Percentiles rank a stretch among this genome's conserved stretches.
Conservation (phyloP, 2,797 vertebrate species). For the Apogon hyalosoma region DNA sequence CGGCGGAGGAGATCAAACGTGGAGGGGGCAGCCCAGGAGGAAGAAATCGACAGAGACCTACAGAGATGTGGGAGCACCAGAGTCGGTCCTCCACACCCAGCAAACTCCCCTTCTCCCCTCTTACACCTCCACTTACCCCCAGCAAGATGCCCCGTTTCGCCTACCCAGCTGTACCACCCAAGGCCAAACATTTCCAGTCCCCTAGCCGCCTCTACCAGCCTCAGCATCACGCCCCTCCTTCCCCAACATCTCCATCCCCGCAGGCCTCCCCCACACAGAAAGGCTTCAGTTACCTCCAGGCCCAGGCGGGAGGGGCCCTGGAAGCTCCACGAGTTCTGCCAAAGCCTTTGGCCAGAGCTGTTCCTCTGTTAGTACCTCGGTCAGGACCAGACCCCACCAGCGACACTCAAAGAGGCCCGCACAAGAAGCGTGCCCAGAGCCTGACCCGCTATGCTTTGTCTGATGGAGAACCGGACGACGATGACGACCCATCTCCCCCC, state of each 20-base stretch:
- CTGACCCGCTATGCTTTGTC: slow-evolving; percentile 90
- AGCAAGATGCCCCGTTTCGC: slow-evolving; percentile 85
- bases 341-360: slow-evolving; percentile 40
- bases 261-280: slow-evolving; percentile 77
- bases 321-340: slow-evolving; percentile 30
- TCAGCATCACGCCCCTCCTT: slow-evolving; percentile 44
- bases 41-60: slow-evolving; percentile 35
- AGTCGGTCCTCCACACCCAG: slow-evolving; percentile 44
- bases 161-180: slow-evolving; percentile 83
- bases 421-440: slow-evolving; percentile 92
- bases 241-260: slow-evolving; percentile 39
- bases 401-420: slow-evolving; percentile 49
- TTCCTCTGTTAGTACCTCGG: slow-evolving; percentile 56
- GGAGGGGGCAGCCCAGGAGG: slow-evolving; percentile 73
- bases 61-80: slow-evolving; percentile 76
- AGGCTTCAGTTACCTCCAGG: slow-evolving; percentile 82
- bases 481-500: slow-evolving; percentile 47
- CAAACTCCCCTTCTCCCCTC: slow-evolving; percentile 54
- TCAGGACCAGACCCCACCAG: slow-evolving; percentile 24
- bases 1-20: slow-evolving; percentile 74
- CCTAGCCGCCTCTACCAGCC: slow-evolving; percentile 52
- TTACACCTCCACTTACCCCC: slow-evolving; percentile 84
- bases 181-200: slow-evolving; percentile 67
- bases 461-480: slow-evolving; percentile 89
- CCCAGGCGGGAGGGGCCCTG: slow-evolving; percentile 48